Evolutionary conservation across 2,113 vertebrate species (phyloP).

Genomic region (Grammomys surdaster): DNA sequence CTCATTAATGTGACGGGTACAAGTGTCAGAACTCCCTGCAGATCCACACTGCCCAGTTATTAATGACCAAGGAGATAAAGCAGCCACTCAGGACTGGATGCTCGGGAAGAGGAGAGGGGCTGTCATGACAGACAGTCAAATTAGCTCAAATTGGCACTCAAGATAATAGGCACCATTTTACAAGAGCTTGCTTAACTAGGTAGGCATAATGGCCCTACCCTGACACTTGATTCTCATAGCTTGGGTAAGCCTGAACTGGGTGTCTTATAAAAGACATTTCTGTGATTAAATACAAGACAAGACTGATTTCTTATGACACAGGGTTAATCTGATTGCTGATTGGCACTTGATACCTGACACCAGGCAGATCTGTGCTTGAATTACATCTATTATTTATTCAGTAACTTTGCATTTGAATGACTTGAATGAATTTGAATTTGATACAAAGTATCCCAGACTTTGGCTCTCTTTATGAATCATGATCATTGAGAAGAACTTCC

Average conservation of each 20-base stretch:
- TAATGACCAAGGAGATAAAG: constrained; percentile 52
- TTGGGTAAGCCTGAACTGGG: not conserved
- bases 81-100: not conserved
- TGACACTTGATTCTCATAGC: not conserved
- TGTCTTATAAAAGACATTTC: not conserved
- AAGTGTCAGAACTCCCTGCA: constrained; percentile 15
- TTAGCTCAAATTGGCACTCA: constrained; percentile 1
- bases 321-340: not conserved
- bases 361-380: not conserved
- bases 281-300: not conserved
- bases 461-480: not conserved
- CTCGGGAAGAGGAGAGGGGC: not conserved
- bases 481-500: not conserved
- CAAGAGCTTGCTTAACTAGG: not conserved
- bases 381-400: not conserved
- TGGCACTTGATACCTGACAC: not conserved
- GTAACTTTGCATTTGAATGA: not conserved
- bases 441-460: not conserved
- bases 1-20: constrained; percentile 25
- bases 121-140: not conserved
- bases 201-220: not conserved
- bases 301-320: not conserved
- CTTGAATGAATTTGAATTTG: not conserved
- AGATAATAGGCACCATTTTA: not conserved
- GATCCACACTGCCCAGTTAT: not conserved